Base-by-base conservation (phyloP, 2,113 vertebrate genomes). In the Ictalurus furcatus region DNA sequence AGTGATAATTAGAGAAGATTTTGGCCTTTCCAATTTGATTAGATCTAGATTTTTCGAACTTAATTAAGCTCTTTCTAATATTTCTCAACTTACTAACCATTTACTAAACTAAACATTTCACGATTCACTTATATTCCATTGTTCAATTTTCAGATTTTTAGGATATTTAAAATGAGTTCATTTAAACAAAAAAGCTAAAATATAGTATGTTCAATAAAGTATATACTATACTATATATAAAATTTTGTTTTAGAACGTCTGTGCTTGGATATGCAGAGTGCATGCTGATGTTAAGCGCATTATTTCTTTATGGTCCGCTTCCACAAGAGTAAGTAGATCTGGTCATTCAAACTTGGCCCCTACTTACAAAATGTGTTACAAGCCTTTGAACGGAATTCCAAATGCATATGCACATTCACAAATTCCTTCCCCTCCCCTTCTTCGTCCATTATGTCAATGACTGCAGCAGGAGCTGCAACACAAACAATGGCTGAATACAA, bases 401-500 rank as follows among this genome's bases (percentile, higher is more conserved):
- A 87, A 92, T 87, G 90, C 86, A 89, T 84, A 88, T 78, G 81
- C 84, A 88, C 88, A 85, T 87, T 19, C 85, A 89, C 71, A 91
- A 91, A 91, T 88, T 80, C 90, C 48, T 88, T 85, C 65, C 76
- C 85, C 85, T 85, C 78, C 74, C 54, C 86, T 83, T 85, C 37
- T 86, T 84, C 48, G 37, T 84, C 88, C 82, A 90, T 90, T 89
- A 88, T 90, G 84, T 90, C 85, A 88, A 87, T 92, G 89, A 92
- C 88, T 90, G 79, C 85, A 28, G 90, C 67, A 84, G 84, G 88
- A 85, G 85, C 82, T 84, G 52, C 63, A 80, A 48, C 84, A 37
- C 79, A 87, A 92, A 92, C 90, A 93, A 90, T 92, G n/a, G 90
- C 82, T 91, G 92, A 93, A 91, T 93, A 63, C 63, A 89, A 92